Evolutionary conservation across 2,113 vertebrate genomes (phyloP).

Genomic region (Benitochromis conjunctus): DNA sequence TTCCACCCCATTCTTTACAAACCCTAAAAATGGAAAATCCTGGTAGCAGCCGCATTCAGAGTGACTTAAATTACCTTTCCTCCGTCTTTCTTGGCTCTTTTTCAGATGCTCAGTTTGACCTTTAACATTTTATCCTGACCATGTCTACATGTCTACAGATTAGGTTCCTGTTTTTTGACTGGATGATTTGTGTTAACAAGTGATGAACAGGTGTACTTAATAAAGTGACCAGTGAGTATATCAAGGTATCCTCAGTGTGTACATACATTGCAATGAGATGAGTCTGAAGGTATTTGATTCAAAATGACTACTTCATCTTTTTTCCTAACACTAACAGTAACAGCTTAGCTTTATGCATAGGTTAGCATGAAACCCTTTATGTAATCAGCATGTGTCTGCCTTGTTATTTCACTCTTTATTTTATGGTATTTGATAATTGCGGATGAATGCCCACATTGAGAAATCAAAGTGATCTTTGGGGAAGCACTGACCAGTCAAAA

Average conservation of each 20-base stretch:
- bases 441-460: background rate
- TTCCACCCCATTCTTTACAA: background rate
- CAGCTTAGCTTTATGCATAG: background rate
- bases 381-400: background rate
- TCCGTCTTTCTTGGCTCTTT: background rate
- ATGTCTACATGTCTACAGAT: background rate
- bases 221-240: background rate
- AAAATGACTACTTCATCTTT: background rate
- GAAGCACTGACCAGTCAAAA: background rate
- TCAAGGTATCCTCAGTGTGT: background rate
- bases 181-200: background rate
- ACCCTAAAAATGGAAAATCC: background rate
- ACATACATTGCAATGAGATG: background rate
- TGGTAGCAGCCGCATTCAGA: background rate
- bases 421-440: background rate
- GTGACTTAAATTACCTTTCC: background rate
- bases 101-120: background rate
- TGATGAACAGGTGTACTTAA: background rate
- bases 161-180: background rate
- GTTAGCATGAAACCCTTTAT: background rate
- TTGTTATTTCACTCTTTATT: background rate
- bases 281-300: background rate
- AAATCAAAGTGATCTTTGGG: rapidly evolving
- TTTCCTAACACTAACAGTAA: rapidly evolving
- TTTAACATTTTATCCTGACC: background rate